Evolutionary conservation across 2,888 invertebrate genomes (phyloP).

Genomic region (Brenthis ino): DNA sequence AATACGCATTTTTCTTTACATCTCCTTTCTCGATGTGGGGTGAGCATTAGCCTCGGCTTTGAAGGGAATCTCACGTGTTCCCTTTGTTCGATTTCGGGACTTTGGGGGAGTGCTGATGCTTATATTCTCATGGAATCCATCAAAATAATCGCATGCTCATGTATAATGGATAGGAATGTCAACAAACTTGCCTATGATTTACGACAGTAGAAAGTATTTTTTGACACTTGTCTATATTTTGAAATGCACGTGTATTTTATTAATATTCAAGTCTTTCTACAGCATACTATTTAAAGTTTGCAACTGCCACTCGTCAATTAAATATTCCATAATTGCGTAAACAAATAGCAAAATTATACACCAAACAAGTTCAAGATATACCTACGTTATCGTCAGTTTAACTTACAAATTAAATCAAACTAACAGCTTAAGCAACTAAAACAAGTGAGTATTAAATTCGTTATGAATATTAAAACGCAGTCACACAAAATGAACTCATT

Average conservation of each 20-base stretch:
- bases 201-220: constrained; percentile 51
- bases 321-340: too few relatives aligned
- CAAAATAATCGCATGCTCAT: constrained; percentile 78
- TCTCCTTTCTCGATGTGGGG: constrained; percentile 78
- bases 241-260: too few relatives aligned
- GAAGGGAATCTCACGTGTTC: constrained; percentile 78
- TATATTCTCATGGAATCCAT: constrained; percentile 77
- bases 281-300: background rate
- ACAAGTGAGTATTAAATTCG: constrained; percentile 41
- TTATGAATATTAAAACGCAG: constrained; percentile 54
- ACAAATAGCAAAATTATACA: too few relatives aligned
- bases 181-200: constrained; percentile 67
- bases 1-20: constrained; percentile 82
- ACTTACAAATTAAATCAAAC: constrained; percentile 24
- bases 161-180: constrained; percentile 75
- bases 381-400: background rate
- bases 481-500: constrained; percentile 56
- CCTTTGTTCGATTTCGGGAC: constrained; percentile 80
- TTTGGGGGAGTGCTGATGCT: constrained; percentile 79
- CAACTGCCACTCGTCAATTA: background rate
- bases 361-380: background rate
- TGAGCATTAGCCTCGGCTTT: constrained; percentile 75
- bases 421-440: constrained; percentile 30
- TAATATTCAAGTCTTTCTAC: too few relatives aligned
- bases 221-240: constrained; percentile 24